These are phyloP conservation scores for Trichonephila clavipes DNA, from an alignment of 1,140 invertebrate genomes.

Conservation along the genomic window DNA sequence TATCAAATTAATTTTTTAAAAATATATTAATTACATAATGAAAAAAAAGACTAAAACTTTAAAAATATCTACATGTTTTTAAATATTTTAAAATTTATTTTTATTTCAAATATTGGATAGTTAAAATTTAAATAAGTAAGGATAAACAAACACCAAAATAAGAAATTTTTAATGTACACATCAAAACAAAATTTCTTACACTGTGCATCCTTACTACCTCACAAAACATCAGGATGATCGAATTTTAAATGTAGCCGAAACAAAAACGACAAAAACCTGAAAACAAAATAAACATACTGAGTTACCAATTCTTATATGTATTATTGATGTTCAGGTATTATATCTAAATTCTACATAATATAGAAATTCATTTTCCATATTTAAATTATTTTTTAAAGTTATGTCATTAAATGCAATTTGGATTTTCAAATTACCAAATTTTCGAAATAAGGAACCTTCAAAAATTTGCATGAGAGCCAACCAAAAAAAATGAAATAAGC, in stretches of 20 bases:
- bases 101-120: no score
- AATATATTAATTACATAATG: background rate
- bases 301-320: background rate
- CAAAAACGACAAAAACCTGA: slow-evolving; percentile 32
- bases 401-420: no score
- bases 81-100: no score
- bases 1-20: slow-evolving; percentile 18
- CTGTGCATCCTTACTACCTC: slow-evolving; percentile 65
- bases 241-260: background rate
- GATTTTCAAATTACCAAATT: no score
- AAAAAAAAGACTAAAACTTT: background rate
- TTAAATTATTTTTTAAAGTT: no score
- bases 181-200: slow-evolving; percentile 57
- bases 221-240: slow-evolving; percentile 57
- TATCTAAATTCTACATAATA: no score
- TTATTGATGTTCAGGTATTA: background rate
- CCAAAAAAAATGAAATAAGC: no score
- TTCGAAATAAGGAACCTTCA: no score
- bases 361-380: no score
- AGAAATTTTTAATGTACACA: background rate
- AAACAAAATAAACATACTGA: slow-evolving; percentile 15
- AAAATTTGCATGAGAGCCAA: no score
- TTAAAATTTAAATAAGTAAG: background rate
- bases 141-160: background rate
- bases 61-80: no score